A percentile compares a stretch with the other conserved stretches of the same genome.
phyloP scores from a whole-genome alignment of 1,140 invertebrate genomes.

The Drosophila insularis region DNA sequence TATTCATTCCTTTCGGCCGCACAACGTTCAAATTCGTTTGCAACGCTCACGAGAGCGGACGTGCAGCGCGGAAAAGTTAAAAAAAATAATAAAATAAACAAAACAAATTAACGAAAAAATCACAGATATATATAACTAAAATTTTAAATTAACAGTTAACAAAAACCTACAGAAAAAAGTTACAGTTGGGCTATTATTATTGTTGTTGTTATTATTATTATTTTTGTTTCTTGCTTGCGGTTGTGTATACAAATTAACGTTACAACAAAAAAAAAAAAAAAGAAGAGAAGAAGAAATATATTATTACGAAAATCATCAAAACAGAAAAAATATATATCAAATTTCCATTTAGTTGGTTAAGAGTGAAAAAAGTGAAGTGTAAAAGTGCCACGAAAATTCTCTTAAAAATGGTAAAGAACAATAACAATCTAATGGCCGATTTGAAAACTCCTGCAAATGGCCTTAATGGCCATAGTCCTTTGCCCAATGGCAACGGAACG shows the following conservation, averaged over 20 bases:
- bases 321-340: conserved; percentile 24
- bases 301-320: conserved; percentile 41
- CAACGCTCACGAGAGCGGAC: conserved; percentile 81
- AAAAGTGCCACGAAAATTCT: conserved; percentile 6
- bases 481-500: conserved; percentile 54
- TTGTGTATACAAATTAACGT: conserved; percentile 52
- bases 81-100: not conserved
- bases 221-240: conserved; percentile 34
- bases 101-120: conserved; percentile 20
- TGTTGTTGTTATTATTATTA: conserved; percentile 34
- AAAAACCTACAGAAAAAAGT: conserved; percentile 20
- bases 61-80: conserved; percentile 73
- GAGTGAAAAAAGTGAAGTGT: conserved; percentile 29
- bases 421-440: conserved; percentile 53
- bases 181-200: conserved; percentile 19
- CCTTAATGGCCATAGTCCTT: conserved; percentile 35
- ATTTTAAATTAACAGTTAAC: conserved; percentile 20
- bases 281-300: conserved; percentile 26
- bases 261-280: not conserved
- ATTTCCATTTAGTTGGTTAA: conserved; percentile 37
- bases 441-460: conserved; percentile 6
- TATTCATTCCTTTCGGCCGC: conserved; percentile 74
- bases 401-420: conserved; percentile 62
- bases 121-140: conserved; percentile 24
- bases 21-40: conserved; percentile 80